phyloP scores from a whole-genome alignment of 2,888 invertebrate genomes.

The Philereme transversata region DNA sequence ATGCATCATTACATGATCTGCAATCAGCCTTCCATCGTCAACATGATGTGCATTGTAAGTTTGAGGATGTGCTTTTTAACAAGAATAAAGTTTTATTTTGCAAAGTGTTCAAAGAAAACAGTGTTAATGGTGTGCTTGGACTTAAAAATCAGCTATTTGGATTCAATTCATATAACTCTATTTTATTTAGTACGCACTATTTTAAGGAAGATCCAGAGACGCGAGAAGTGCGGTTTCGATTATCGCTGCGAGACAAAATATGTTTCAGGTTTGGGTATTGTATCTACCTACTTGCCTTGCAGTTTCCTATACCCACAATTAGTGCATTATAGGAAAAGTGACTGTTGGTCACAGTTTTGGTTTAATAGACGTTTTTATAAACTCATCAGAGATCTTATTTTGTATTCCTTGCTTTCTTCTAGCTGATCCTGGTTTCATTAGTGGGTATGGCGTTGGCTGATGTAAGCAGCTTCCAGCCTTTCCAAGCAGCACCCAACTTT shows the following conservation, averaged over 20 bases:
- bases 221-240: too few species aligned
- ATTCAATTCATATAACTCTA: background rate
- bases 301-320: too few species aligned
- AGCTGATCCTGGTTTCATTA: constrained; percentile 50
- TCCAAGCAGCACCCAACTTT: constrained; percentile 53
- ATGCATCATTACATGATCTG: constrained; percentile 72
- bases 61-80: constrained; percentile 5
- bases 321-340: too few species aligned
- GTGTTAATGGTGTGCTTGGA: background rate
- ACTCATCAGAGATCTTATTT: background rate
- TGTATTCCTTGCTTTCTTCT: constrained; percentile 16
- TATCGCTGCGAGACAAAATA: too few species aligned
- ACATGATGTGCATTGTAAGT: constrained; percentile 79
- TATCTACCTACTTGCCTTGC: too few species aligned
- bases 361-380: background rate
- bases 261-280: too few species aligned
- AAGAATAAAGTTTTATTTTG: background rate
- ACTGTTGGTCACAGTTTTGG: too few species aligned
- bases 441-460: constrained; percentile 58
- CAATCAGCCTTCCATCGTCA: constrained; percentile 41
- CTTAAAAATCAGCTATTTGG: background rate
- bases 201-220: too few species aligned
- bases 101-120: background rate
- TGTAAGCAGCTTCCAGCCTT: constrained; percentile 62
- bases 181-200: background rate